Evolutionary conservation across 2,888 invertebrate species (phyloP), one percentile per base, ranked within the genome.

Genomic region (Scaptomyza flava): DNA sequence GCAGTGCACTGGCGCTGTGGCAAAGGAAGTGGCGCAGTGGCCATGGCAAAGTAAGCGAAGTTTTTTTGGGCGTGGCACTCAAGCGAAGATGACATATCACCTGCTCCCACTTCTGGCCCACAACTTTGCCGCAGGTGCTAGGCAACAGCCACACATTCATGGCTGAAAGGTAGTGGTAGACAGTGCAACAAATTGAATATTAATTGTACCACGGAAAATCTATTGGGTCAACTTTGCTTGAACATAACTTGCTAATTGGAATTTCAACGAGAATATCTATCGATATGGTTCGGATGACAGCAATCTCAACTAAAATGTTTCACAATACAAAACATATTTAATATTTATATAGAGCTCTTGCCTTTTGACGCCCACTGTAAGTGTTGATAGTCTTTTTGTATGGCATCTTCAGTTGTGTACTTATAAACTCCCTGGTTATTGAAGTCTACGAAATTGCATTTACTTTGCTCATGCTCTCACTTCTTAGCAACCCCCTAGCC

Each of bases 361-460:
- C n/a, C 36, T 14, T 52, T 20, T 36, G 54, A 9, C 8, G 1
- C 53, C 77, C 77, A 77, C 41, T 72, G 77, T 56, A 6, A 12
- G 6, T 27, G 60, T 52, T 56, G 68, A 38, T 51, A 38, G n/a
- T 41, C 48, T 58, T 60, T 33, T 58, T 36, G 48, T 36, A 59
- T 71, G 38, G 64, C 78, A 41, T 42, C 80, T 63, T 61, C 69
- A 65, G 82, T 65, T 63, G 66, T 66, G 69, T 72, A 81, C 81
- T 87, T 84, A 84, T 83, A 81, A 81, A 86, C 87, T 81, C 70
- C 60, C 65, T 62, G 69, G 70, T 72, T 83, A 83, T 83, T 83
- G 86, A 87, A 83, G 82, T 71, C 75, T 87, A 42, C 83, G 66
- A 82, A 87, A 87, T 83, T 87, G 86, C 85, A 85, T 83, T 83